Base-by-base conservation (phyloP, 2,888 invertebrate species). In the Sarcophaga caerulescens region DNA sequence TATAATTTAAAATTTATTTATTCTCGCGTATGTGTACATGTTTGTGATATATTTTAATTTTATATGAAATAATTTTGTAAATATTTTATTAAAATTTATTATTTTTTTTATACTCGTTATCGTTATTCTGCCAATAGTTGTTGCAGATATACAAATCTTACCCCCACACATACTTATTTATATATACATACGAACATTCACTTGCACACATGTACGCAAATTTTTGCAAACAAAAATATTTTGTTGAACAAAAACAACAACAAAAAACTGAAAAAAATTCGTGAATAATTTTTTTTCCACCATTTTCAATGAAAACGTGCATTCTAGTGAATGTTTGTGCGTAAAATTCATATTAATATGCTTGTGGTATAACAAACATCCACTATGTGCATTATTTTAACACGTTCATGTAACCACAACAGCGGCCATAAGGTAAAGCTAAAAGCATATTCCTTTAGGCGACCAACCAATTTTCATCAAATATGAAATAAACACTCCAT, bases 381-480 rank as follows among this genome's bases (percentile, higher is more conserved):
- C 21, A 60, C 10, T 57, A 21, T 63, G 73, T 73, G 66, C 44
- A 66, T 63, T 77, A 57, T 73, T 66, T 81, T 52, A 63, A 73
- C 84, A 81, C 76, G 75, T 81, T 81, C 45, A 45, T 17, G 10
- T 63, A 45, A 84, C 85, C 81, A 63, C 84, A 70, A 44, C 65
- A 82, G 70, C 70, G n/a, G 65, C 62, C 19, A 75, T 65, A 59
- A 75, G 23, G 47, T 63, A 75, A n/a, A 66, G 1, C 45, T 17
- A 57, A 60, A 73, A 60, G 47, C 12, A 52, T n/a, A 65, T n/a
- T 10, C 25, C 45, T 19, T 35, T 4, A 59, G 2, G 6, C 6
- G 14, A 76, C 81, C 63, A 62, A 84, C 59, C 21, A 21, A 47
- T 52, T 52, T 14, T 47, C 14, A 14, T 47, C 14, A 14, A 14